Base-by-base conservation (phyloP, 2,113 vertebrate species). In the Festucalex cinctus region DNA sequence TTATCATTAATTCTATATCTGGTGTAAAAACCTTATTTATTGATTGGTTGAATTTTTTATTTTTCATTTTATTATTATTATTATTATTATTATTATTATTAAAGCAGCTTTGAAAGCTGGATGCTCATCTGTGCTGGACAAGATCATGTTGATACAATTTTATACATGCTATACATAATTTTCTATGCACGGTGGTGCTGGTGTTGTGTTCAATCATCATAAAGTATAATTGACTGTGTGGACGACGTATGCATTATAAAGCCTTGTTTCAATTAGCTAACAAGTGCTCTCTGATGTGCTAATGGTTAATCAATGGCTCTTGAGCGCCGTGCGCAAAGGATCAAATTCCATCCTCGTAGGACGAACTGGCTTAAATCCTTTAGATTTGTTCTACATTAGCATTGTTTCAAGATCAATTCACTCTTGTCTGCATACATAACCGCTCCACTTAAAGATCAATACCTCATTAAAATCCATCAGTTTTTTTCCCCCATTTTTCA, bases 231-330 rank as follows among this genome's bases (percentile, higher is more conserved):
- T 37, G 58, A 58, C 35, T n/a, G 4, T 37, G 35, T n/a, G 35
- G 35, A 35, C 28, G 9, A 35, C 17, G 2, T 35, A 58, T 6
- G 58, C 20, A 20, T 60, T 60, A 35, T 13, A 60, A 61, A 41
- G 59, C n/a, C 32, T 39, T 22, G 10, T 61, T 24, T 24, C 59
- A 41, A 61, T 41, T 61, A 61, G 59, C n/a, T 43, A 61, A 22
- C 59, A 43, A 41, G 36, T 24, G 36, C 59, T 41, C 59, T 61
- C 12, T 61, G n/a, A 61, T 61, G 59, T 61, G n/a, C n/a, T 61
- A 41, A 41, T 41, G 20, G 13, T 6, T 39, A 61, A 61, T 61
- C 37, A 41, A 61, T 61, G 58, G 35, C 22, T 37, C 58, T 60
- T 19, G 35, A 36, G 37, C 2, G 59, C 39, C 13, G 24, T 56